Conservation (phyloP, 2,797 vertebrate species). For the Cyclopterus lumpus region DNA sequence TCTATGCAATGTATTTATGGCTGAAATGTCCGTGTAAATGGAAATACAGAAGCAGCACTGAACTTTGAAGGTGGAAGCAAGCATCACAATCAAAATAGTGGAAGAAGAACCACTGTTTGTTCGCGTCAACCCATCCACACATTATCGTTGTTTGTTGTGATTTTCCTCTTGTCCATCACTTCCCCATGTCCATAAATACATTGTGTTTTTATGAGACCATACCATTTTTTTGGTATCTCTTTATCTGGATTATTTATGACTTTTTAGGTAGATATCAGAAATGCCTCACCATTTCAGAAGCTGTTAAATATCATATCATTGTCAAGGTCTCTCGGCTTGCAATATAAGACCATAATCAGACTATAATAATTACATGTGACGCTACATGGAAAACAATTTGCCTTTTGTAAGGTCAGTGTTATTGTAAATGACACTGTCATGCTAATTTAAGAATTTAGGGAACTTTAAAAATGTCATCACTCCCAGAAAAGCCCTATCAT, state of each 20-base stretch:
- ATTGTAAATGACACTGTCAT: background rate
- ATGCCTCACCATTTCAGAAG: background rate
- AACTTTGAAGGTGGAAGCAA: conserved; percentile 8
- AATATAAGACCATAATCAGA: background rate
- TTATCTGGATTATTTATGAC: background rate
- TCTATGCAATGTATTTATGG: background rate
- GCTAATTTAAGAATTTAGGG: background rate
- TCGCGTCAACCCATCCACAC: background rate
- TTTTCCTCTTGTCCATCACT: conserved; percentile 26
- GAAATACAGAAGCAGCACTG: conserved; percentile 8
- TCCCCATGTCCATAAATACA: conserved; percentile 17
- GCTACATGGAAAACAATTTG: background rate
- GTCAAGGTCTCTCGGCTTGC: background rate
- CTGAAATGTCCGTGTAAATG: conserved; percentile 11
- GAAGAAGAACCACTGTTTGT: conserved; percentile 20
- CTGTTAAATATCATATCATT: background rate
- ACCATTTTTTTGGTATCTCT: background rate
- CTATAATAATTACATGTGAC: background rate
- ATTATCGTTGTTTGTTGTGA: background rate
- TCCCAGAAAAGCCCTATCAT: too few species aligned
- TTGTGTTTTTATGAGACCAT: background rate
- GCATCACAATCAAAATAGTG: conserved; percentile 1
- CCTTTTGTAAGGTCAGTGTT: background rate
- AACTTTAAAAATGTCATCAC: conserved; percentile 18
- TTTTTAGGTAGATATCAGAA: background rate